Evolutionary conservation across 1,140 invertebrate genomes (phyloP).

Genomic region (Drosophila orosa): DNA sequence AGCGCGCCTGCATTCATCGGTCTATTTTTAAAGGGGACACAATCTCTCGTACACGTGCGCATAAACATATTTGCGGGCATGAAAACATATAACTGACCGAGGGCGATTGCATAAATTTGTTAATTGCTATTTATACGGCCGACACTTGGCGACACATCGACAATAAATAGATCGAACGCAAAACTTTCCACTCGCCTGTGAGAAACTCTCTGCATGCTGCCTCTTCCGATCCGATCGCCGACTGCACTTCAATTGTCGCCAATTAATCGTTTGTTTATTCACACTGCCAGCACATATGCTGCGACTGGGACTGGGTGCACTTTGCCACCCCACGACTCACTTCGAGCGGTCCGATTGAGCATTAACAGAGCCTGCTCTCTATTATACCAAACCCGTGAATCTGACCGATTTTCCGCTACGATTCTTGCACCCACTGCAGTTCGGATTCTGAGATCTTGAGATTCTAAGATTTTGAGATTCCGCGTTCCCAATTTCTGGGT

Average conservation of each 20-base stretch:
- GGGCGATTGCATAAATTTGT: constrained; percentile 73
- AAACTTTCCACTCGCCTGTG: constrained; percentile 75
- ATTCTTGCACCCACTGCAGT: constrained; percentile 15
- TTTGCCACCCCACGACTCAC: constrained; percentile 29
- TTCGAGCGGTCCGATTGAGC: constrained; percentile 5
- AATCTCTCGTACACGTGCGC: constrained; percentile 25
- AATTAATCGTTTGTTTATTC: constrained; percentile 70
- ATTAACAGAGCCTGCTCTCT: background rate
- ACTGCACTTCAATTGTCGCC: constrained; percentile 73
- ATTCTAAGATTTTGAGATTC: constrained; percentile 8
- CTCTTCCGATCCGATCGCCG: constrained; percentile 26
- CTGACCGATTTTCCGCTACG: background rate
- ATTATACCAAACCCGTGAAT: constrained; percentile 3
- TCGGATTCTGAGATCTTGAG: background rate
- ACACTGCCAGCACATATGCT: constrained; percentile 8
- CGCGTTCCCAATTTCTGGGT: constrained; percentile 29
- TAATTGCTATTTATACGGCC: constrained; percentile 75
- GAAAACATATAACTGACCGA: constrained; percentile 23
- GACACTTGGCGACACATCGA: constrained; percentile 51
- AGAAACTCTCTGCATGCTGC: constrained; percentile 59
- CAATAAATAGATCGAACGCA: constrained; percentile 56
- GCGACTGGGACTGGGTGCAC: constrained; percentile 20
- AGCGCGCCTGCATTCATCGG: constrained; percentile 23
- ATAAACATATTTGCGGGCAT: constrained; percentile 18
- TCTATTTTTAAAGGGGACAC: constrained; percentile 32